These are phyloP conservation scores for Apamea crenata DNA, from an alignment of 2,888 invertebrate species.

Conservation along the genomic window DNA sequence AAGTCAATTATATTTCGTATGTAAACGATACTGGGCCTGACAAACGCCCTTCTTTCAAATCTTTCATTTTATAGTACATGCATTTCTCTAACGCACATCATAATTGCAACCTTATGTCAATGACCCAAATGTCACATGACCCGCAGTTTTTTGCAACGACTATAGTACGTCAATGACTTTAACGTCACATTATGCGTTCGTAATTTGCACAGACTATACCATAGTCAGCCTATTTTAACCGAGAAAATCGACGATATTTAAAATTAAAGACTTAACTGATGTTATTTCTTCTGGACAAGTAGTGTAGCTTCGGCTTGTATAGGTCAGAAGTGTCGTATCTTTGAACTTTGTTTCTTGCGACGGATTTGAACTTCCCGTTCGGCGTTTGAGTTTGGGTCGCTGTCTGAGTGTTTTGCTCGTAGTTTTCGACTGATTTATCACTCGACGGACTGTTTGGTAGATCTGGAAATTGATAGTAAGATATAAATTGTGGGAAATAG, in stretches of 20 bases:
- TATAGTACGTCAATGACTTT: conserved; percentile 13
- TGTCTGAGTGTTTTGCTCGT: conserved; percentile 78
- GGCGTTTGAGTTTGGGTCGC: conserved; percentile 67
- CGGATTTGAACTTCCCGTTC: conserved; percentile 79
- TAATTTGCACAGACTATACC: conserved; percentile 3
- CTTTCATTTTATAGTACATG: not conserved
- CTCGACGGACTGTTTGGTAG: conserved; percentile 87
- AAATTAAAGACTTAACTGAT: conserved; percentile 73
- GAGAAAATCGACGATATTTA: conserved; percentile 20
- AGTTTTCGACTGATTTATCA: conserved; percentile 88
- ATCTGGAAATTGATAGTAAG: conserved; percentile 72
- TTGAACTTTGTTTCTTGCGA: conserved; percentile 79
- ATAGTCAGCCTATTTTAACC: not conserved
- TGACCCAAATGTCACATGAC: conserved; percentile 2
- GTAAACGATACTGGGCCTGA: no score
- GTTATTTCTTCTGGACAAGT: conserved; percentile 84
- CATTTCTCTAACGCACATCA: not conserved
- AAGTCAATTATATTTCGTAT: not conserved
- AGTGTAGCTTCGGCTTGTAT: conserved; percentile 87
- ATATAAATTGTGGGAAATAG: not conserved
- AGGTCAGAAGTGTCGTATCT: conserved; percentile 85
- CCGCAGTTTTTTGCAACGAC: not conserved
- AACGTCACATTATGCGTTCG: not conserved
- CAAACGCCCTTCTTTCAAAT: not conserved
- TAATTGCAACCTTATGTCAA: not conserved